Conservation (phyloP, 2,888 invertebrate species). For the Sesia bembeciformis region DNA sequence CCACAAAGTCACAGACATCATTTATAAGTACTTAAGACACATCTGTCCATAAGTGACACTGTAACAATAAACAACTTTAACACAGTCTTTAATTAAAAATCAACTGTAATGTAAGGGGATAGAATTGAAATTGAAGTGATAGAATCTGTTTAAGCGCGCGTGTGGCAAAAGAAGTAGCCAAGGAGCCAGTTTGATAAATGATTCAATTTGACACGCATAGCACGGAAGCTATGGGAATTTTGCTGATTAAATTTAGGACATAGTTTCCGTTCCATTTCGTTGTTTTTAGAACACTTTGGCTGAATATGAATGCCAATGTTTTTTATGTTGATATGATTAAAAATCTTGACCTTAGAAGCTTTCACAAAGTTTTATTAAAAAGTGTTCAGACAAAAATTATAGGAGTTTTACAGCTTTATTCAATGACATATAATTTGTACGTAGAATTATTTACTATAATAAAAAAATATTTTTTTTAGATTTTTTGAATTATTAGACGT, state of each 20-base stretch:
- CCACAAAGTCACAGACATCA: constrained; percentile 16
- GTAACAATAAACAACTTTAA: constrained; percentile 30
- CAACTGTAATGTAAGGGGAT: neutral
- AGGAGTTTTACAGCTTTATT: too few species aligned
- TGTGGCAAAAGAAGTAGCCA: constrained; percentile 25
- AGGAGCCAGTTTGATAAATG: constrained; percentile 40
- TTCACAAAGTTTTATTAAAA: too few species aligned
- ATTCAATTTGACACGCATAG: constrained; percentile 29
- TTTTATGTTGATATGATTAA: too few species aligned
- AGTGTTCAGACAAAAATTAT: too few species aligned
- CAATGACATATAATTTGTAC: too few species aligned
- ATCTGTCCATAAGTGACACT: constrained; percentile 42
- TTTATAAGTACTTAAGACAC: constrained; percentile 50
- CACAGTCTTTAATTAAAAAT: constrained; percentile 13
- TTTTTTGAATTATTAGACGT: too few species aligned
- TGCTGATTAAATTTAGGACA: constrained; percentile 28
- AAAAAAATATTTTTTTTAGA: too few species aligned
- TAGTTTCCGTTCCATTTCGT: neutral
- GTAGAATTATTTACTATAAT: too few species aligned
- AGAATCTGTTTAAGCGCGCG: constrained; percentile 10
- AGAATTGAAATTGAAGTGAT: constrained; percentile 1
- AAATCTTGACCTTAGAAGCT: too few species aligned
- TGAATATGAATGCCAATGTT: too few species aligned
- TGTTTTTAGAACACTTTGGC: neutral
- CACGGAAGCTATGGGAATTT: constrained; percentile 31